phyloP scores from a whole-genome alignment of 2,113 vertebrate genomes.

The Carassius gibelio region DNA sequence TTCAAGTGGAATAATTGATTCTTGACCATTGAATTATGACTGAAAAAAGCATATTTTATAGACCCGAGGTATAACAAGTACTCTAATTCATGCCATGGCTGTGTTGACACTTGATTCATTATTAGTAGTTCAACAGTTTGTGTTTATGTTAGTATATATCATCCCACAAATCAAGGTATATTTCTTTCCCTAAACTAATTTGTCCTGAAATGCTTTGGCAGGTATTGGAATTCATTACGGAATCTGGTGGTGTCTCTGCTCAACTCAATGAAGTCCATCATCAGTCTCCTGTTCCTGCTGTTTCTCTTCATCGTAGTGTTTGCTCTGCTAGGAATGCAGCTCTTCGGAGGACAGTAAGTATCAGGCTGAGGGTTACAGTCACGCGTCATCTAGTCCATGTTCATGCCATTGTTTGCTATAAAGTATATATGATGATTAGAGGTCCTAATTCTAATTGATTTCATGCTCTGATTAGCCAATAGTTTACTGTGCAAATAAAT shows the following conservation, averaged over 20 bases:
- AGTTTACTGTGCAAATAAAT: neutral
- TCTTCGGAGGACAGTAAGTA: constrained; percentile 95
- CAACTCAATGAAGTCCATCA: constrained; percentile 98
- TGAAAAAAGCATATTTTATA: neutral
- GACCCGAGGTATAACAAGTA: neutral
- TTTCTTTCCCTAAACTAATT: constrained; percentile 38
- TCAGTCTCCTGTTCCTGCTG: constrained; percentile 93
- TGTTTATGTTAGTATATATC: neutral
- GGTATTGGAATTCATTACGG: constrained; percentile 96
- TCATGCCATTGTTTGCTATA: neutral
- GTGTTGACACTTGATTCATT: neutral
- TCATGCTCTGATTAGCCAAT: neutral
- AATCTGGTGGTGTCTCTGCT: constrained; percentile 94
- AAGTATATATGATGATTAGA: neutral
- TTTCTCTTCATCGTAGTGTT: constrained; percentile 98
- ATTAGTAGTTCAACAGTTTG: too few species aligned
- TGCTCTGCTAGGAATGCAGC: constrained; percentile 95
- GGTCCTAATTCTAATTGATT: neutral
- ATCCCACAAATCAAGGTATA: neutral
- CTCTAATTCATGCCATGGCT: neutral
- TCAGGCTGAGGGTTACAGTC: neutral
- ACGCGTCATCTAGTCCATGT: neutral
- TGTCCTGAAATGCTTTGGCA: constrained; percentile 58
- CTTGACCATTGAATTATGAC: neutral
- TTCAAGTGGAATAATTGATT: neutral